Percentiles rank a stretch among this genome's conserved stretches.
Conservation (phyloP, 2,113 vertebrate genomes). For the Pimephales promelas region DNA sequence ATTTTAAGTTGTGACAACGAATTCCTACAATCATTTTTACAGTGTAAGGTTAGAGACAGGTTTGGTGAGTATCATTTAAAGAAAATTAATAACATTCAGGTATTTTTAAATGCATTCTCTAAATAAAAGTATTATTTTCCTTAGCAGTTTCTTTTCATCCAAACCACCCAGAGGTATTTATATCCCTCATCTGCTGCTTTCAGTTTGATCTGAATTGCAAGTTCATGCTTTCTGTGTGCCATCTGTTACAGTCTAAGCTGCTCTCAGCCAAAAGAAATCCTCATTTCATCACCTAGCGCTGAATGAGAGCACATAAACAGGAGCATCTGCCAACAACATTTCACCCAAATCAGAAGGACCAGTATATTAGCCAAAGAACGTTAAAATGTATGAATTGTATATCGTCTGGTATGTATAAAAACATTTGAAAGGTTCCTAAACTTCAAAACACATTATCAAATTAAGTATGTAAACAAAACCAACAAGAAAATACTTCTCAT, state of each 20-base stretch:
- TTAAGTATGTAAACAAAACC: neutral
- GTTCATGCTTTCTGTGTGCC: constrained; percentile 40
- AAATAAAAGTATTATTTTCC: constrained; percentile 11
- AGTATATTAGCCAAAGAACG: neutral
- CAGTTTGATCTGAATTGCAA: constrained; percentile 41
- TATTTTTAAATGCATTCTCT: too few species aligned
- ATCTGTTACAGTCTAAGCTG: constrained; percentile 38
- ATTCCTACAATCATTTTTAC: too few species aligned
- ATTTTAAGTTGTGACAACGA: too few species aligned
- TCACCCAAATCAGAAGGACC: neutral
- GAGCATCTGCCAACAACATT: constrained; percentile 4
- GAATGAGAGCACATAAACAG: neutral
- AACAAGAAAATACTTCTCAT: neutral
- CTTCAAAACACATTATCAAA: neutral
- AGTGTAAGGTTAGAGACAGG: too few species aligned
- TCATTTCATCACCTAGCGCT: neutral
- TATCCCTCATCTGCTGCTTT: constrained; percentile 52
- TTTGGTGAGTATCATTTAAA: too few species aligned
- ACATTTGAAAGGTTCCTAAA: neutral
- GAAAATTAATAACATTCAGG: too few species aligned
- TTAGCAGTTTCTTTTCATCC: constrained; percentile 18
- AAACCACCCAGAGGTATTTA: constrained; percentile 48
- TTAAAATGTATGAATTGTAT: neutral
- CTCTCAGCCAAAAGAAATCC: constrained; percentile 4
- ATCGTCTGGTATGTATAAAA: neutral